Evolutionary conservation across 2,113 vertebrate genomes (phyloP), one percentile per base, ranked within the genome.

Genomic region (Paramisgurnus dabryanus): DNA sequence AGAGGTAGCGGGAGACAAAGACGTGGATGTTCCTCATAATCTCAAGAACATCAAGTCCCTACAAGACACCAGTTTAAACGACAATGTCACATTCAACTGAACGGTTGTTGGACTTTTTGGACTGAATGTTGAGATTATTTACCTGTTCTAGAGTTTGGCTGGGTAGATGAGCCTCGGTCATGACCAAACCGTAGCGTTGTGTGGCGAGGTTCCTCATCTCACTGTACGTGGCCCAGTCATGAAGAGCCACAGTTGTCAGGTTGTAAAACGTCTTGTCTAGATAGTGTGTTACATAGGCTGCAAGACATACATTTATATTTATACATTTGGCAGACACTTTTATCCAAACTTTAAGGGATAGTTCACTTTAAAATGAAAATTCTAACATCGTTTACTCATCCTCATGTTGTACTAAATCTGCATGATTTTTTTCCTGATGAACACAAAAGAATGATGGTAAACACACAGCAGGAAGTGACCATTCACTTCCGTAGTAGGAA

Each of bases 21-120:
- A 99, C 95, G 39, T 99, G 98, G 88, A 99, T 99, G 88, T 99
- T 99, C 91, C 98, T 96, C 98, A 99, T 99, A 80, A 99, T 99
- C 92, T 99, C 98, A 89, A 99, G 87, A 83, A 99, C 98, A 83
- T 99, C 98, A 85, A 99, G 91, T 80, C 98, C 98, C 97, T 99
- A 90, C 49, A 49, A 87, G 12, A 83, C 34, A 22, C 17, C 17
- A n/a, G 17, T n/a, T 2, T 18, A n/a, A n/a, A 58, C 2, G 8
- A 8, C n/a, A 8, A 58, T 58, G 55, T 58, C 6, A 58, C 5
- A 8, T 10, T 47, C 7, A 47, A 13, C 15, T 7, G 0, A 18
- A 18, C 55, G 18, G 55, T 55, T 34, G 27, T 34, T 34, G 27
- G 22, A 13, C 11, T 53, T 15, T 53, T 53, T 53, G 50, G 50